phyloP scores from a whole-genome alignment of 2,888 invertebrate species.

The Lasiommata megera region DNA sequence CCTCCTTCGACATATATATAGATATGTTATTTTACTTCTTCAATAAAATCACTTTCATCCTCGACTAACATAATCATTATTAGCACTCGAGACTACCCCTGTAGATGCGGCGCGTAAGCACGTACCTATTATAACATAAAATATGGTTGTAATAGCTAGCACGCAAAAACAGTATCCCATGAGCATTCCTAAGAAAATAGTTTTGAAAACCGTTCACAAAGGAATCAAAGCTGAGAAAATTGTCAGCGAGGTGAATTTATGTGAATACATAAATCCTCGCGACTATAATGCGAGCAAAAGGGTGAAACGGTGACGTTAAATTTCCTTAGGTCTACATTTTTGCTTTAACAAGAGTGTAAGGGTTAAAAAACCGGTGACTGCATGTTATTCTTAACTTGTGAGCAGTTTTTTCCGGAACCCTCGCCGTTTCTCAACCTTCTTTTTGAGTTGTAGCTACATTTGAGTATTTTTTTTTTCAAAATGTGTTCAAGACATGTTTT shows the following conservation, averaged over 20 bases:
- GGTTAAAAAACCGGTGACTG: neutral
- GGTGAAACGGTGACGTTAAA: neutral
- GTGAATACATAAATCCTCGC: conserved; percentile 18
- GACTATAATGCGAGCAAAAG: neutral
- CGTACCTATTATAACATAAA: too few relatives aligned
- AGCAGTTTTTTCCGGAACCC: neutral
- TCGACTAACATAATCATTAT: too few relatives aligned
- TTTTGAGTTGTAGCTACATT: too few relatives aligned
- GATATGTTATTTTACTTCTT: too few relatives aligned
- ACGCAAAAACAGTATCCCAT: neutral
- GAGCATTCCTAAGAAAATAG: neutral
- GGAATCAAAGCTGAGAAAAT: conserved; percentile 14
- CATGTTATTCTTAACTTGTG: neutral
- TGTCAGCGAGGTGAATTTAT: conserved; percentile 21
- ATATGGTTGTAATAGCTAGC: too few relatives aligned
- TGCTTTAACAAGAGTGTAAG: neutral
- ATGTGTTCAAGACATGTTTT: too few relatives aligned
- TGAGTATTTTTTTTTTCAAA: too few relatives aligned
- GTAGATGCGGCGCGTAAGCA: too few relatives aligned
- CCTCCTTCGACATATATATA: too few relatives aligned
- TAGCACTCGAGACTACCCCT: too few relatives aligned
- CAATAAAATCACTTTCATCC: too few relatives aligned
- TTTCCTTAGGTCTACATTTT: neutral
- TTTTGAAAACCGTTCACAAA: conserved; percentile 14
- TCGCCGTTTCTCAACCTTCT: too few relatives aligned